Base-by-base conservation (phyloP, 2,888 invertebrate genomes). In the Drosophila pseudotalamancana region DNA sequence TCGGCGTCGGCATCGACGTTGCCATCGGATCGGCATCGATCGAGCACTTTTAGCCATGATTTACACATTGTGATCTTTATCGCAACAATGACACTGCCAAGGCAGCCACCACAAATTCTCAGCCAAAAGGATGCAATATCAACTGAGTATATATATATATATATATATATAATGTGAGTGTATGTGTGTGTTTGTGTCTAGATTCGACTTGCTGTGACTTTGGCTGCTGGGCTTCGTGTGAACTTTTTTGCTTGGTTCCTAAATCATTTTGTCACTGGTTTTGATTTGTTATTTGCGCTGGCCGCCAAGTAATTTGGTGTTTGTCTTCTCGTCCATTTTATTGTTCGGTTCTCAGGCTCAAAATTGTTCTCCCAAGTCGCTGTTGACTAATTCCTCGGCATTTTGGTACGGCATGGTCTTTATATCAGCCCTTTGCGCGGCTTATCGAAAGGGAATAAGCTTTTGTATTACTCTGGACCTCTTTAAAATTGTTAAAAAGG, bases 181-280 rank as follows among this genome's bases (percentile, higher is more conserved):
- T 35, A 6, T 40, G 12, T 55, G 6, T 60, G 18, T 63, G 34
- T 45, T 49, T 74, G 46, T 68, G 32, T 63, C 9, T 54, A 39
- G 39, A 25, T 71, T 78, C 71, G 65, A 77, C 72, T 62, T 70
- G 55, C 48, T 40, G 35, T 51, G 62, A 32, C 32, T 64, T 59
- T 54, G 59, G 57, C 56, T 70, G 73, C 64, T 78, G 64, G 57
- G 57, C 68, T 77, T 75, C 84, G 84, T 84, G 84, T 84, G 84
- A 84, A 84, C 71, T 81, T 77, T 78, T 83, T 85, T 54, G 57
- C 68, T 49, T 56, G 77, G 81, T 73, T 83, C 86, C 67, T 84
- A 84, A 87, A 87, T 87, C 86, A 87, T 84, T 87, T 87, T 85
- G 85, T 86, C 82, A 77, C 84, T 75, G 74, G 70, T 78, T 86